Base-by-base conservation (phyloP, 2,888 invertebrate species). In the Thecophora atra region DNA sequence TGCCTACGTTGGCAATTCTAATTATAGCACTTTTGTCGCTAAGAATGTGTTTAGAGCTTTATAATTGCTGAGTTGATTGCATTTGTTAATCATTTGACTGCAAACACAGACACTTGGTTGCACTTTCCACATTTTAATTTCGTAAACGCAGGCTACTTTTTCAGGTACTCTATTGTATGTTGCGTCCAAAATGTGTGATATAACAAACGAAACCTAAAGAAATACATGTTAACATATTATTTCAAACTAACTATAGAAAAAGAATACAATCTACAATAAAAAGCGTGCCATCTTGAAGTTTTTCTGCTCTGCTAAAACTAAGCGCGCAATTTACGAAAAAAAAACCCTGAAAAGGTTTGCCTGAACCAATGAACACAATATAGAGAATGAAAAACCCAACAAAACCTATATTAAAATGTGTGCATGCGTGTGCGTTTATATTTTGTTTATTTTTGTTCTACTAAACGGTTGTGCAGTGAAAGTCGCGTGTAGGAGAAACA, bases 281-380 rank as follows among this genome's bases (percentile, higher is more conserved):
- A 60, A 44, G 52, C 65, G 71, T 71, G 71, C 71, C 71, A 71
- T 71, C 66, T 8, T 54, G 51, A 66, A 71, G 63, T 71, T 65
- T 58, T 65, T 21, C 70, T 62, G 44, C 62, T 63, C 47, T 24
- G 51, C 51, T 56, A 52, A 62, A 63, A 63, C 21, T 11, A 69
- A 37, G 51, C 47, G 69, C 63, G 67, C 67, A 56, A 67, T 54
- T 42, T 56, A 54, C 54, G 19, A 17, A 54, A 64, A 17, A 30
- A 56, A 37, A 37, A 54, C 67, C 37, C 54, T 56, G 67, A 67
- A 64, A 47, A 47, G 47, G 47, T 5, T 17, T 47, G 47, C 26
- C 64, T 26, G 17, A 65, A 47, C 69, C 63, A n/a, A n/a, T n/a
- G n/a, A n/a, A n/a, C n/a, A n/a, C n/a, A n/a, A n/a, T n/a, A 71